These are phyloP conservation scores for Pavo muticus DNA, from an alignment of 2,113 vertebrate genomes.

Conservation along the genomic window DNA sequence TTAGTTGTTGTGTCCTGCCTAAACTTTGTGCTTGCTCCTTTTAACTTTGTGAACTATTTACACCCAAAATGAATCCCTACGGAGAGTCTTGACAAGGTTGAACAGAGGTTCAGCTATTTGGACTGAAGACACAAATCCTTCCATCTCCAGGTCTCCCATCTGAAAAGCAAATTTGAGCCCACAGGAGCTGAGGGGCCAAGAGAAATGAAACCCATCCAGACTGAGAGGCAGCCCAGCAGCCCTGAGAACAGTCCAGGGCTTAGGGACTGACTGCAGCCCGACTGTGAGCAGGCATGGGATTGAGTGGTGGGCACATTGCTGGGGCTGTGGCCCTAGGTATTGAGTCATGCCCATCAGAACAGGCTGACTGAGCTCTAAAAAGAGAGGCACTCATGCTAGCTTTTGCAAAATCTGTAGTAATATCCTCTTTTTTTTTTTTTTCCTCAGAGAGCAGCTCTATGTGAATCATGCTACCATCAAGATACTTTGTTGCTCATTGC, in stretches of 20 bases:
- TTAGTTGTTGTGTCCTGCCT: neutral
- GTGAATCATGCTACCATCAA: neutral
- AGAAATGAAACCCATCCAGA: neutral
- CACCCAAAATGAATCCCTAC: neutral
- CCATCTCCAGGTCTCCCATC: neutral
- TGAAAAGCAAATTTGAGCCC: neutral
- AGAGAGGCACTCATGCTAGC: neutral
- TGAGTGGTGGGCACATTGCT: accelerated
- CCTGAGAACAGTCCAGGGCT: neutral
- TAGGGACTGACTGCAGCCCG: neutral
- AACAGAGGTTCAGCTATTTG: neutral
- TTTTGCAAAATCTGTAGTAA: neutral
- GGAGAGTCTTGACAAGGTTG: neutral
- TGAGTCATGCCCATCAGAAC: neutral
- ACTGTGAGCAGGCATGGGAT: neutral
- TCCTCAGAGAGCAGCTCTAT: neutral
- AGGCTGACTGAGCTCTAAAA: neutral
- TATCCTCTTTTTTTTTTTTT: neutral
- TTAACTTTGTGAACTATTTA: neutral
- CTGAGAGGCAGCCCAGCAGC: neutral
- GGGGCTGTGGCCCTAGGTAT: neutral
- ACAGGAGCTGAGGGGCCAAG: neutral
- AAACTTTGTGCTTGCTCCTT: neutral
- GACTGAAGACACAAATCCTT: neutral
- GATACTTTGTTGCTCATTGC: neutral